These are phyloP conservation scores for Linepithema humile DNA, from an alignment of 1,140 invertebrate species.

Conservation along the genomic window DNA sequence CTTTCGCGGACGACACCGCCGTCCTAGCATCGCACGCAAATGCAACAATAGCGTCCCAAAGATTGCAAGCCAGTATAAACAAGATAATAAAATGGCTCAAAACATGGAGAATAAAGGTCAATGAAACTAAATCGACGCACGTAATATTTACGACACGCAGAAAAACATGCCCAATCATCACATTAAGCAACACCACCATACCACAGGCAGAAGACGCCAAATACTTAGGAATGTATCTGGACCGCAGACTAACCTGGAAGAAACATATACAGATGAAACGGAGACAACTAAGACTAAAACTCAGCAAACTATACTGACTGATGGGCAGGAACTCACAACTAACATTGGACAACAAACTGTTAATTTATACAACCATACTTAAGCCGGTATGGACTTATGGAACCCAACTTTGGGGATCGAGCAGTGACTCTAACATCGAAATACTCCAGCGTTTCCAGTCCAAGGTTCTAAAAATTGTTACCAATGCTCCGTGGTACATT, in stretches of 20 bases:
- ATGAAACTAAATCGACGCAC: slow-evolving; percentile 51
- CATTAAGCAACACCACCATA: slow-evolving; percentile 60
- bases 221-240: slow-evolving; percentile 56
- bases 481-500: not conserved
- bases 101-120: slow-evolving; percentile 71
- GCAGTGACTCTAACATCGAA: not conserved
- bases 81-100: slow-evolving; percentile 64
- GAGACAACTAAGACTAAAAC: slow-evolving; percentile 62
- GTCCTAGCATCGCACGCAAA: slow-evolving; percentile 44
- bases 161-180: slow-evolving; percentile 39
- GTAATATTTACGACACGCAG: not conserved
- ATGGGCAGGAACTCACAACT: not conserved
- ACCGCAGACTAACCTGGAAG: slow-evolving; percentile 16
- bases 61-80: not conserved
- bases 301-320: not conserved
- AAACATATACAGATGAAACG: slow-evolving; percentile 49
- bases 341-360: not conserved
- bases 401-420: not conserved
- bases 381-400: not conserved
- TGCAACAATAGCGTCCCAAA: not conserved
- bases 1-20: slow-evolving; percentile 72
- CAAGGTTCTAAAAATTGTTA: not conserved
- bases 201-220: slow-evolving; percentile 34
- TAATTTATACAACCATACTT: not conserved
- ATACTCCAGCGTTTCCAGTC: not conserved